Percentiles rank a stretch among this genome's conserved stretches.
Evolutionary conservation across 2,797 vertebrate genomes (phyloP).

Genomic region (Bradypus variegatus): DNA sequence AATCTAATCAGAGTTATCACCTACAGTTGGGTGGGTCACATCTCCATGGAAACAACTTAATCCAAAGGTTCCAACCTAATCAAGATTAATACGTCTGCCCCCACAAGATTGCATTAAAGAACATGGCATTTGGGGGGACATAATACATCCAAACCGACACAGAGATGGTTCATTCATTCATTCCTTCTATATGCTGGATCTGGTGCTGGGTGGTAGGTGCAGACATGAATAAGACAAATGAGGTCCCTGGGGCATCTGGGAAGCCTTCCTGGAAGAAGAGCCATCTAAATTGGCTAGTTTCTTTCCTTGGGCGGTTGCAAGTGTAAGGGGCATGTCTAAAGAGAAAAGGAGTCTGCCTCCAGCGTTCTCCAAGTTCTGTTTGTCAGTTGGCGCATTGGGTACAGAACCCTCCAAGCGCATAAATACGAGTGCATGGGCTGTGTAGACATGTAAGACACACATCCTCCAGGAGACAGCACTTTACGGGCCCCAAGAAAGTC

Average conservation of each 20-base stretch:
- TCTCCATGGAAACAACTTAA: no score
- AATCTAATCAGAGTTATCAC: no score
- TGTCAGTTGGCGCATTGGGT: background rate
- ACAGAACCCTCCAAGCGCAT: background rate
- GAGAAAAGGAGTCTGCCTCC: background rate
- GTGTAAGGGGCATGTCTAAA: background rate
- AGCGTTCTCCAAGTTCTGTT: background rate
- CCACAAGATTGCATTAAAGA: no score
- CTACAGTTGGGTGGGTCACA: no score
- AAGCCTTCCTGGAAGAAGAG: conserved; percentile 33
- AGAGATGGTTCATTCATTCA: background rate
- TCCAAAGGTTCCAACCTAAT: no score
- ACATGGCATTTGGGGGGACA: no score
- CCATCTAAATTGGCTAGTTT: background rate
- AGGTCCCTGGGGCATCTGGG: background rate
- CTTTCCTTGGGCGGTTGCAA: background rate
- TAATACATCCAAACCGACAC: no score
- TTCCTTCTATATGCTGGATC: background rate
- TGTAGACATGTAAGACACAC: background rate
- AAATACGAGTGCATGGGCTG: fast-evolving
- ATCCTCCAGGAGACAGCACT: background rate
- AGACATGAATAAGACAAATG: background rate
- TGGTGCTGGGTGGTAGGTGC: background rate
- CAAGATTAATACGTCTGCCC: no score
- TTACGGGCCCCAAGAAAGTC: background rate